A percentile compares a stretch with the other conserved stretches of the same genome.
Conservation (phyloP, 2,797 vertebrate species). For the Darevskia mixta region DNA sequence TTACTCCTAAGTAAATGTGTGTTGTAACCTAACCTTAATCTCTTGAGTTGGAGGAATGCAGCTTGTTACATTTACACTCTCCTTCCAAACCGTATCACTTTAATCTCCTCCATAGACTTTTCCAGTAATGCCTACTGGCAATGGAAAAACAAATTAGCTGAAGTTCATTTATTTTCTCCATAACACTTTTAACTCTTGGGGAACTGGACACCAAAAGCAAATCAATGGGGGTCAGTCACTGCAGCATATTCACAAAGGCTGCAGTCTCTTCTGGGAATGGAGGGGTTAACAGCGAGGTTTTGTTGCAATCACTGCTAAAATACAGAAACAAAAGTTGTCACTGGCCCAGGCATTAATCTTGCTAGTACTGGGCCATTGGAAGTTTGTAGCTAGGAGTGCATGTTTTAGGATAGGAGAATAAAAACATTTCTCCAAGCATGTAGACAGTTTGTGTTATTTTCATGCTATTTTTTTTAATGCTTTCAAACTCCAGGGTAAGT, state of each 20-base stretch:
- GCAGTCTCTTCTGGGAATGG: rapidly evolving
- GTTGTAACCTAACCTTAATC: neutral
- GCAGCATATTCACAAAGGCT: rapidly evolving
- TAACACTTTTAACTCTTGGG: constrained; percentile 71
- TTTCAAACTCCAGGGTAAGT: neutral
- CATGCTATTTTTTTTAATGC: neutral
- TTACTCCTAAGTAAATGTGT: constrained; percentile 26
- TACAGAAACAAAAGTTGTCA: constrained; percentile 5
- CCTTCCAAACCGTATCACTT: constrained; percentile 77
- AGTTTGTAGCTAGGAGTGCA: neutral
- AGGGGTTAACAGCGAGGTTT: neutral
- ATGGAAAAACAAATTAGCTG: constrained; percentile 86
- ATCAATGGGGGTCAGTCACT: neutral
- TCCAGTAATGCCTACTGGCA: constrained; percentile 80
- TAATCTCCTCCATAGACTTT: constrained; percentile 77
- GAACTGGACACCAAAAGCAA: constrained; percentile 45
- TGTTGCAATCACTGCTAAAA: neutral
- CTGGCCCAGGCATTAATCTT: neutral
- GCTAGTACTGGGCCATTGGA: neutral
- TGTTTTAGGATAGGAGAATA: neutral
- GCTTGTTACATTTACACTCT: constrained; percentile 60
- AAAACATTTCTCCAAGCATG: neutral
- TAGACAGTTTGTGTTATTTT: neutral
- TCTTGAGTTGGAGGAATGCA: constrained; percentile 37
- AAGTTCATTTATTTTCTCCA: constrained; percentile 81